A percentile compares a stretch with the other conserved stretches of the same genome.
Evolutionary conservation across 1,140 invertebrate genomes (phyloP).

Genomic region (Tetraneura akinire): DNA sequence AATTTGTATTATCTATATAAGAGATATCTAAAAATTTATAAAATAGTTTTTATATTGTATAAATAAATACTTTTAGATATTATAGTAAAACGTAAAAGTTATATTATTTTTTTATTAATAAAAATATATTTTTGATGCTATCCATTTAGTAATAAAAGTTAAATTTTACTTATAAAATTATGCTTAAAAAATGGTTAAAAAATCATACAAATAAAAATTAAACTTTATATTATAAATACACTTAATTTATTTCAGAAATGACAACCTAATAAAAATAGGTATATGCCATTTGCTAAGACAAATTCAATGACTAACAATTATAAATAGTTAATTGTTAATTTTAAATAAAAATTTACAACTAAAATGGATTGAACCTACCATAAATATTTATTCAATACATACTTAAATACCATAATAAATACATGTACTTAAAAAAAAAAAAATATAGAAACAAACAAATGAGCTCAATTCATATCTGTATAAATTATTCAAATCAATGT

Average conservation of each 20-base stretch:
- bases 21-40: too few species aligned
- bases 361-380: neutral
- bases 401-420: conserved; percentile 47
- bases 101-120: neutral
- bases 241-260: neutral
- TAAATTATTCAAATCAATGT: conserved; percentile 25
- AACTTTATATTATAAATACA: conserved; percentile 1
- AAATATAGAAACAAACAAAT: conserved; percentile 13
- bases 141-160: neutral
- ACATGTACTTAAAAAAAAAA: conserved; percentile 26
- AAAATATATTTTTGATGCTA: neutral
- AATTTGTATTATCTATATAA: too few species aligned
- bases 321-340: conserved; percentile 17
- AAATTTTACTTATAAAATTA: conserved; percentile 7
- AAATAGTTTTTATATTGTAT: too few species aligned
- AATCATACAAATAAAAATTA: neutral
- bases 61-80: too few species aligned
- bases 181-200: neutral
- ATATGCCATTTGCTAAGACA: neutral
- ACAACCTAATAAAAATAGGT: conserved; percentile 7
- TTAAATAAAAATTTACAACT: neutral
- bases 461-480: conserved; percentile 19
- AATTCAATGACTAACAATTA: conserved; percentile 37
- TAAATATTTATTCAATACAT: conserved; percentile 27
- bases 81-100: neutral